phyloP scores from a whole-genome alignment of 2,888 invertebrate species.

The Cantharis nigra region DNA sequence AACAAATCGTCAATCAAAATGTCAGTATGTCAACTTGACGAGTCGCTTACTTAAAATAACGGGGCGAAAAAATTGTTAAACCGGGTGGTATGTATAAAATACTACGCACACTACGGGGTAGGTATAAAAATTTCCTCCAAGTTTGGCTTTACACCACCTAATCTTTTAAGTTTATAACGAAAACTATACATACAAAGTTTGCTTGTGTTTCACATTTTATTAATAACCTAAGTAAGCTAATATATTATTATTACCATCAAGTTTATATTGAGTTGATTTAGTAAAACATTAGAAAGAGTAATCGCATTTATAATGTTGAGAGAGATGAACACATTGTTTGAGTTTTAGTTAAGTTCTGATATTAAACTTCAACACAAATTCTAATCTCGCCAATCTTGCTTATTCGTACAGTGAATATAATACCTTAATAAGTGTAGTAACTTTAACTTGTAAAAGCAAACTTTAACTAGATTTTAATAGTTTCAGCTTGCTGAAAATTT shows the following conservation, averaged over 20 bases:
- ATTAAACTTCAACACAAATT: conserved; percentile 22
- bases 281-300: background rate
- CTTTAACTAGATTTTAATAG: conserved; percentile 25
- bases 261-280: conserved; percentile 2
- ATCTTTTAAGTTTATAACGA: background rate
- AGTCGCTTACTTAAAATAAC: conserved; percentile 29
- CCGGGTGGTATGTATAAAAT: background rate
- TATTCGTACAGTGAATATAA: conserved; percentile 16
- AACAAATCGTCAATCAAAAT: conserved; percentile 41
- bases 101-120: background rate
- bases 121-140: background rate
- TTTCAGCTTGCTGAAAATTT: conserved; percentile 12
- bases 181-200: background rate
- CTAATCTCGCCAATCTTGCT: conserved; percentile 21
- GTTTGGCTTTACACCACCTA: background rate
- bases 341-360: conserved; percentile 18
- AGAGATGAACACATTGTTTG: conserved; percentile 7
- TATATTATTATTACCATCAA: background rate
- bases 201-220: background rate
- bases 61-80: conserved; percentile 22
- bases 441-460: conserved; percentile 20
- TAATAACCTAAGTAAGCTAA: background rate
- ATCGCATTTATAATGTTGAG: conserved; percentile 4
- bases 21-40: conserved; percentile 36
- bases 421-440: conserved; percentile 27